Percentiles rank a stretch among this genome's conserved stretches.
Conservation (phyloP, 2,113 vertebrate species). For the Craseonycteris thonglongyai region DNA sequence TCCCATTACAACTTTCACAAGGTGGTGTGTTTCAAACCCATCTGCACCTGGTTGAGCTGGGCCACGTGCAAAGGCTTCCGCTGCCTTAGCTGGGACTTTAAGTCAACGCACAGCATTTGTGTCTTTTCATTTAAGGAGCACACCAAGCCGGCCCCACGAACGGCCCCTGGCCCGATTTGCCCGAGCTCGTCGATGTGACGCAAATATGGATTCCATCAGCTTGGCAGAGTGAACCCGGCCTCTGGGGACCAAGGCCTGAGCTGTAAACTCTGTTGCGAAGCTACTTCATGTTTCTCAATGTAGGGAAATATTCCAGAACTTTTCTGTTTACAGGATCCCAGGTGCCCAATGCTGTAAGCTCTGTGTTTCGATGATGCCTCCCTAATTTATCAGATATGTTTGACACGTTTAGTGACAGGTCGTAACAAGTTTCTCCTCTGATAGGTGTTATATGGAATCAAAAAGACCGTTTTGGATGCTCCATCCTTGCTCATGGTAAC, state of each 20-base stretch:
- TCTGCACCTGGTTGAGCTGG: not conserved
- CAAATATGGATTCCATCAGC: not conserved
- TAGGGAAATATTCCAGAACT: not conserved
- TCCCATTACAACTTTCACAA: not conserved
- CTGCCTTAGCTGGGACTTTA: not conserved
- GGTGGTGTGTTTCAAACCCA: not conserved
- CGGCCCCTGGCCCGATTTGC: not conserved
- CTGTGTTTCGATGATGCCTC: not conserved
- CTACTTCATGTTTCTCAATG: not conserved
- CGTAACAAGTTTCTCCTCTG: not conserved
- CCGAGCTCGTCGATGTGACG: accelerated
- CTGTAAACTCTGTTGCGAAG: not conserved
- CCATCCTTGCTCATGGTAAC: not conserved
- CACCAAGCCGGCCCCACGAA: not conserved
- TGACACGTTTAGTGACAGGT: not conserved
- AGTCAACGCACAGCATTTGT: accelerated
- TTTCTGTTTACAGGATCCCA: not conserved
- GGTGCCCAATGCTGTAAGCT: not conserved
- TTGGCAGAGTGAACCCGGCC: not conserved
- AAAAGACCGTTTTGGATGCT: not conserved
- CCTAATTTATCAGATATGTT: not conserved
- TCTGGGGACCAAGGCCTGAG: not conserved
- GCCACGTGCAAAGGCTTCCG: too few species aligned
- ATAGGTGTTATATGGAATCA: not conserved
- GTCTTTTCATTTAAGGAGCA: not conserved